A percentile compares a stretch with the other conserved stretches of the same genome.
Conservation (phyloP, 2,888 invertebrate species). For the Mystacides longicornis region DNA sequence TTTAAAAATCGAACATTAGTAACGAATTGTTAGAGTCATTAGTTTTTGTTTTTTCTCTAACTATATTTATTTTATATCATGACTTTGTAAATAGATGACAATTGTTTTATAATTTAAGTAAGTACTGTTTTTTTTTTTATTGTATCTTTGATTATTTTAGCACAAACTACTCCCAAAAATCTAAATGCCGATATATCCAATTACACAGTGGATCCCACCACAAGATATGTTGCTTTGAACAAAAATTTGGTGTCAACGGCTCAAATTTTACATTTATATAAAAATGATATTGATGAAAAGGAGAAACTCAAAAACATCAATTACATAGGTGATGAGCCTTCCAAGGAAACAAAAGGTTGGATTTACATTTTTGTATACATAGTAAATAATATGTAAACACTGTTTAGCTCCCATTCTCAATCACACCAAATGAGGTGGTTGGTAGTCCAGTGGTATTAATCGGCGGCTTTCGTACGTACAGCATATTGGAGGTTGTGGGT, state of each 20-base stretch:
- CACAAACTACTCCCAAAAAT: slow-evolving; percentile 96
- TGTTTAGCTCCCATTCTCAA: too few relatives aligned
- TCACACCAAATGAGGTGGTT: too few relatives aligned
- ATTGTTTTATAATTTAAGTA: background rate
- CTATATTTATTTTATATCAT: background rate
- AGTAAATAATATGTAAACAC: too few relatives aligned
- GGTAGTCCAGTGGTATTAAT: too few relatives aligned
- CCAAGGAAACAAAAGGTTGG: background rate
- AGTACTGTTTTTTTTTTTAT: background rate
- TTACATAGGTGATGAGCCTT: background rate
- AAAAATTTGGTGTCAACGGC: slow-evolving; percentile 65
- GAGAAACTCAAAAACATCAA: background rate
- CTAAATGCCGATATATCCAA: slow-evolving; percentile 81
- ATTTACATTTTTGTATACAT: background rate
- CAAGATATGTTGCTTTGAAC: slow-evolving; percentile 76
- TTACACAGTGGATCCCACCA: slow-evolving; percentile 81
- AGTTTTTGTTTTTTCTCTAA: too few relatives aligned
- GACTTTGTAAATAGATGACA: background rate
- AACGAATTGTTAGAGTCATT: too few relatives aligned
- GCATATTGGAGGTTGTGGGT: too few relatives aligned
- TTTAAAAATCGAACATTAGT: too few relatives aligned
- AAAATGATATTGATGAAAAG: background rate
- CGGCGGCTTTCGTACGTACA: too few relatives aligned
- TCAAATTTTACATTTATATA: slow-evolving; percentile 46
- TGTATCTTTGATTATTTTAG: slow-evolving; percentile 39